Conservation (phyloP, 2,888 invertebrate species). For the Hartigia nigra region DNA sequence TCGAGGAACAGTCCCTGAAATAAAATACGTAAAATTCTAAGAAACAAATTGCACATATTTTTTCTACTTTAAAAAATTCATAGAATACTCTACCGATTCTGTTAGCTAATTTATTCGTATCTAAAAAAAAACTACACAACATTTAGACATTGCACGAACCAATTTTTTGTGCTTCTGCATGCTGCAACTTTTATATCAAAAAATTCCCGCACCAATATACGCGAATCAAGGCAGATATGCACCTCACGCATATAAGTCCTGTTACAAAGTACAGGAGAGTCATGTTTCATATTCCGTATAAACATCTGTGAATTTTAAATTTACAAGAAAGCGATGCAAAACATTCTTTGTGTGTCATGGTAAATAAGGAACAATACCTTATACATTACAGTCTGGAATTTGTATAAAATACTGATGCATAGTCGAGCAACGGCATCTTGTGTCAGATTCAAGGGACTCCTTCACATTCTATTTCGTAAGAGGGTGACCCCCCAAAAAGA, state of each 20-base stretch:
- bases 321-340: not conserved
- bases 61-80: not conserved
- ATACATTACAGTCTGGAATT: not conserved
- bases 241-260: not conserved
- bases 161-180: not conserved
- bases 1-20: not conserved
- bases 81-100: not conserved
- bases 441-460: not conserved
- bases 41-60: not conserved
- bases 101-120: not conserved
- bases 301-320: not conserved
- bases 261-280: not conserved
- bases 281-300: not conserved
- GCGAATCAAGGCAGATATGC: not conserved
- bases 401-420: not conserved
- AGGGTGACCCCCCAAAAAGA: not conserved
- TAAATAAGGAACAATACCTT: not conserved
- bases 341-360: not conserved
- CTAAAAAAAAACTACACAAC: not conserved
- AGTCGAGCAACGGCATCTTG: not conserved
- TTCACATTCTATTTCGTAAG: not conserved
- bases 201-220: not conserved
- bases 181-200: not conserved
- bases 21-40: not conserved
- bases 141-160: not conserved